phyloP scores from a whole-genome alignment of 37 sponge, comb jelly and placozoan species.

The Sycon ciliatum region DNA sequence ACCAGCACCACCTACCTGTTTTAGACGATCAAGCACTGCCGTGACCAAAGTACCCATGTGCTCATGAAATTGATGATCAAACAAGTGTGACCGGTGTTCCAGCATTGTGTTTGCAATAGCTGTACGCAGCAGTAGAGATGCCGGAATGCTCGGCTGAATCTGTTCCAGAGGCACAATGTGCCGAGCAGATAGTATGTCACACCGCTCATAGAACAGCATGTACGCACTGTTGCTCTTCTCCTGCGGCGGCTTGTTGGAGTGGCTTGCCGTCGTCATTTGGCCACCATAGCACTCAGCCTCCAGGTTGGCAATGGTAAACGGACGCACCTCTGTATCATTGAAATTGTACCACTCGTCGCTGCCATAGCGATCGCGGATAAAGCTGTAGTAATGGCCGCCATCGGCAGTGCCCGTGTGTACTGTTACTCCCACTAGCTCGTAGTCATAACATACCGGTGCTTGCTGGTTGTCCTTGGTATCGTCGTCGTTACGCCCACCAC shows the following conservation, averaged over 20 bases:
- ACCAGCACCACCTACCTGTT: too few species aligned
- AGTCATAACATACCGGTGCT: neutral
- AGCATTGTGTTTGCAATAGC: too few species aligned
- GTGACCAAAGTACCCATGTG: too few species aligned
- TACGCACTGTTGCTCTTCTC: slow-evolving; percentile 30
- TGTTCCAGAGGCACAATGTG: too few species aligned
- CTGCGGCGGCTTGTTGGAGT: neutral
- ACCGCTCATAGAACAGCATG: slow-evolving; percentile 36
- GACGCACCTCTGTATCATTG: neutral
- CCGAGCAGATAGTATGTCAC: neutral
- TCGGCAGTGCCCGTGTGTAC: slow-evolving; percentile 40
- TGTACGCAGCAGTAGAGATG: too few species aligned
- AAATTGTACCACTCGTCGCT: neutral
- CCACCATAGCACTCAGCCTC: slow-evolving; percentile 26
- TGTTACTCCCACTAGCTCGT: slow-evolving; percentile 28
- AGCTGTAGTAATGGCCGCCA: slow-evolving; percentile 31
- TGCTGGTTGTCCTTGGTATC: neutral
- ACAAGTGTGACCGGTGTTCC: too few species aligned
- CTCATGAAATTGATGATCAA: too few species aligned
- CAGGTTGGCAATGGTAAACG: neutral
- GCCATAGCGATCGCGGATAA: slow-evolving; percentile 10
- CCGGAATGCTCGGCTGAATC: too few species aligned
- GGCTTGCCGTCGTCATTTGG: slow-evolving; percentile 3
- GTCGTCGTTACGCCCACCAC: neutral
- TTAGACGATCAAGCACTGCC: too few species aligned